Base-by-base conservation (phyloP, 2,113 vertebrate species). In the Clupea harengus region DNA sequence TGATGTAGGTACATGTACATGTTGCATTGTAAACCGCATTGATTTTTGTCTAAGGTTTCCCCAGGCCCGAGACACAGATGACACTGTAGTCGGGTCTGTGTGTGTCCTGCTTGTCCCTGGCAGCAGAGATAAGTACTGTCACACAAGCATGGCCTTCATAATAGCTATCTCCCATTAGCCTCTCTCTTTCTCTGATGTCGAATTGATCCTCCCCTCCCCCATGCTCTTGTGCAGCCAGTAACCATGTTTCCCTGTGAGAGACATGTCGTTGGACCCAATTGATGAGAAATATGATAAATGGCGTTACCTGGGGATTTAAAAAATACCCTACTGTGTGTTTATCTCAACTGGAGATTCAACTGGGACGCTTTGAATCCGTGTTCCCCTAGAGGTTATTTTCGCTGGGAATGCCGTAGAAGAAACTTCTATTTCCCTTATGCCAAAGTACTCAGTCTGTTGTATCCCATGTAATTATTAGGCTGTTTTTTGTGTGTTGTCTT, bases 21-120 rank as follows among this genome's bases (percentile, higher is more conserved):
- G 52, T 54, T 52, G 52, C 9, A 81, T 32, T 54, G 84, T 81
- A 85, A 85, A 52, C 72, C 52, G 25, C n/a, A 85, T 85, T 85
- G 84, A 85, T 85, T 85, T 85, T 85, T 7, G 46, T 50, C 25
- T 85, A 54, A 47, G 28, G 52, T 85, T 85, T 81, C 72, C 52
- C 17, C 28, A n/a, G 84, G 47, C 49, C 46, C 13, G 72, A 81
- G 72, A 11, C 80, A 54, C 28, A 52, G 47, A 85, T 80, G 84
- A 85, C 72, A 54, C 72, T 52, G 72, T 78, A 39, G 72, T 78
- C 20, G 72, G 25, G 3, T 39, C 32, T 15, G 64, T 28, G 64
- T 67, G 64, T 78, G 72, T 78, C 25, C 72, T 78, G 72, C 32
- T 39, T 78, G 25, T 32, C 72, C 72, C 72, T 78, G 28, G 72